Conservation (phyloP, 2,113 vertebrate species). For the Diadophis punctatus region DNA sequence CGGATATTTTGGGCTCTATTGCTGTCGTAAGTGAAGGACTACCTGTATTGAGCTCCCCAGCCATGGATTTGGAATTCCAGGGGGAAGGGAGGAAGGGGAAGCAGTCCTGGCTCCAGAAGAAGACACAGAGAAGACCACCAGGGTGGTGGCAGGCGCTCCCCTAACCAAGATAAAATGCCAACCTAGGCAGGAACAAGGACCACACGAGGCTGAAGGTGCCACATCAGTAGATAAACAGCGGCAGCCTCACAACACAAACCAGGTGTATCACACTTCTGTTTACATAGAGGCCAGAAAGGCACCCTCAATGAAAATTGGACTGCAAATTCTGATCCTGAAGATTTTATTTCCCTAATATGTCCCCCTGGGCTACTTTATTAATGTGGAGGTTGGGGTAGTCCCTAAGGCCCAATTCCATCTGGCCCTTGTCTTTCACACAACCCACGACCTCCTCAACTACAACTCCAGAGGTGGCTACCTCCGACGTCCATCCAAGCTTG, state of each 20-base stretch:
- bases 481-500: background rate
- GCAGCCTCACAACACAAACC: background rate
- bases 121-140: background rate
- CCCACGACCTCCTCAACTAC: background rate
- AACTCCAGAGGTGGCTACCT: background rate
- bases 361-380: background rate
- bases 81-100: background rate
- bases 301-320: background rate
- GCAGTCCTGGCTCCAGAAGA: background rate
- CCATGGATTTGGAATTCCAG: background rate
- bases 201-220: accelerated
- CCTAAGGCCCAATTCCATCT: background rate
- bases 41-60: background rate
- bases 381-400: background rate
- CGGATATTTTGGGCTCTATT: background rate
- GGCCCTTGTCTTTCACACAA: background rate
- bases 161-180: background rate
- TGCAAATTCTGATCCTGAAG: background rate
- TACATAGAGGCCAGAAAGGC: background rate
- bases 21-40: background rate
- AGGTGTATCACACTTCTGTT: background rate
- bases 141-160: background rate
- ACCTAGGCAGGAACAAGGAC: background rate
- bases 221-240: background rate
- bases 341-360: background rate